Base-by-base conservation (phyloP, 2,113 vertebrate species). In the Sula dactylatra region DNA sequence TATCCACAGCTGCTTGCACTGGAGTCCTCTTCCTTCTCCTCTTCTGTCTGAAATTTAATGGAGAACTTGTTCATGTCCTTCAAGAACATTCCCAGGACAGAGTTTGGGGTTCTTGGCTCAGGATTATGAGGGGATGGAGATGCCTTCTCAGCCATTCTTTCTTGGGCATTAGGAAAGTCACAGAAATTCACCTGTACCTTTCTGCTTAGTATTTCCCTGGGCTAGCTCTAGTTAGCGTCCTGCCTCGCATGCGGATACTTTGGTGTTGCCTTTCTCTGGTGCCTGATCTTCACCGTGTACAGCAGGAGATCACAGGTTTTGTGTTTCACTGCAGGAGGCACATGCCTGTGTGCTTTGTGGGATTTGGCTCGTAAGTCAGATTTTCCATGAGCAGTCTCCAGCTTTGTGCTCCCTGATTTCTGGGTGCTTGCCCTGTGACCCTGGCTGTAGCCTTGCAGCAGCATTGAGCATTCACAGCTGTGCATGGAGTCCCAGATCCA, bases 191-290 rank as follows among this genome's bases (percentile, higher is more conserved):
- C 7, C 3, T 1, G 4, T 10, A 10, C 2, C 12, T 10, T 9
- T 59, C 31, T 59, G 34, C 38, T 65, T 50, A 12, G 21, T 49
- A 21, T 34, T 72, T 80, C 17, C 66, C 31, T 74, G 58, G 16
- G 13, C 27, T 40, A 31, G 11, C 29, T 38, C 42, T 16, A 7
- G 56, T n/a, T 31, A 50, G 26, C 40, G 54, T 77, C 32, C 44
- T 36, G 38, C 44, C 47, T 81, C 1, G 0, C 0, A 0, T 27
- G 49, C 20, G 29, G 38, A 21, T 21, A 40, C 52, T 86, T 58
- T 36, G 58, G 34, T 15, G 34, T 32, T 50, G n/a, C 16, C 13
- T 86, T 83, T 77, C 58, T 11, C 22, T 15, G 27, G 40, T 49
- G n/a, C n/a, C 29, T 9, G 29, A 16, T 52, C 40, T 45, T 52